Evolutionary conservation across 2,113 vertebrate genomes (phyloP).

Genomic region (Solea senegalensis): DNA sequence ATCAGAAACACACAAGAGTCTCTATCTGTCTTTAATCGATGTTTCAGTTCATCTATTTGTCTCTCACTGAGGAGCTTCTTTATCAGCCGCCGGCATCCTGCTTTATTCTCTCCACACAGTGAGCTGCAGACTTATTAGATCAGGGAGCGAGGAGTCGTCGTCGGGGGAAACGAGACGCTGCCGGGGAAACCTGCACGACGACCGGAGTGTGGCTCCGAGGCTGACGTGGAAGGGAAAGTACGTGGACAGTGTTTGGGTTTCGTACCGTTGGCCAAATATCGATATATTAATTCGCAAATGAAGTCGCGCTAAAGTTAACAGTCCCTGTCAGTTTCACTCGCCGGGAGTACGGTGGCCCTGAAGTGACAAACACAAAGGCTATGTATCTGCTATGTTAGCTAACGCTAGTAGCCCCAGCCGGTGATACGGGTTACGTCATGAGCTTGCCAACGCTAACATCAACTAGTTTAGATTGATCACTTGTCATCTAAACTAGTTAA

Average conservation of each 20-base stretch:
- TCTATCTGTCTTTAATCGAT: conserved; percentile 20
- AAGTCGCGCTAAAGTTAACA: no score
- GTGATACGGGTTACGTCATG: no score
- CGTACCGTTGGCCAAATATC: background rate
- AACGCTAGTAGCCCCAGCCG: no score
- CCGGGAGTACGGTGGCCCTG: no score
- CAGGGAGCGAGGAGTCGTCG: conserved; percentile 42
- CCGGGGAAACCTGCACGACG: conserved; percentile 27
- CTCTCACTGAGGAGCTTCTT: conserved; percentile 41
- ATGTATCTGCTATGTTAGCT: no score
- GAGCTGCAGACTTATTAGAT: conserved; percentile 49
- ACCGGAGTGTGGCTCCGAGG: background rate
- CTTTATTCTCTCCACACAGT: conserved; percentile 5
- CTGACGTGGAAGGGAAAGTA: background rate
- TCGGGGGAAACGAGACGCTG: conserved; percentile 8
- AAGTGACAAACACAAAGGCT: no score
- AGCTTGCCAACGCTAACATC: no score
- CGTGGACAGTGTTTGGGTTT: background rate
- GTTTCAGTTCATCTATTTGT: conserved; percentile 41
- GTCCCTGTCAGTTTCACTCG: no score
- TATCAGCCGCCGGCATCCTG: conserved; percentile 23
- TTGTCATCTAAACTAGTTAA: no score
- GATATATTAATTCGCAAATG: no score
- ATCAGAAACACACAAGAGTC: conserved; percentile 22
- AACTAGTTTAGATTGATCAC: no score